These are phyloP conservation scores for Bothrops jararaca DNA, from an alignment of 2,113 vertebrate species.

Conservation along the genomic window DNA sequence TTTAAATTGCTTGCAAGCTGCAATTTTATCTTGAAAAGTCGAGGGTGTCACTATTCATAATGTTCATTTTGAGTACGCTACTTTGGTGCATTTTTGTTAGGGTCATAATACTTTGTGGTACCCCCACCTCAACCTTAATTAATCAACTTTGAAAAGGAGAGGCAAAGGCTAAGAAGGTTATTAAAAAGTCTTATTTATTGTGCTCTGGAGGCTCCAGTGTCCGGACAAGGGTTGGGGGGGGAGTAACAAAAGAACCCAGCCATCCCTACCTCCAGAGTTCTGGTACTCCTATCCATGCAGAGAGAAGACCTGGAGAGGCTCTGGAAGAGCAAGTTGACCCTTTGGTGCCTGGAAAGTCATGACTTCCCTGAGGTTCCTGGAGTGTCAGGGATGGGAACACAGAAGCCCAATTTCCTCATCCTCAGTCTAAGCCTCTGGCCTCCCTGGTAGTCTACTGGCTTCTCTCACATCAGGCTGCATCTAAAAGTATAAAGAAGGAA, in stretches of 20 bases:
- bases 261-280: conserved; percentile 7
- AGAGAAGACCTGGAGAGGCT: not conserved
- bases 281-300: not conserved
- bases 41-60: not conserved
- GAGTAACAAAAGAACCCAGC: not conserved
- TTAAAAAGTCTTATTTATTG: conserved; percentile 12
- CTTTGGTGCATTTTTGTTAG: not conserved
- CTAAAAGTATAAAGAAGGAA: not conserved
- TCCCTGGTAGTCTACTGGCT: not conserved
- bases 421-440: conserved; percentile 2
- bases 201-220: not conserved
- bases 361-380: conserved; percentile 14
- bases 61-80: not conserved
- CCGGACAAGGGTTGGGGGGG: not conserved
- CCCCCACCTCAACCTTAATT: not conserved
- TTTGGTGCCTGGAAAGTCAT: not conserved
- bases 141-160: not conserved
- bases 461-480: not conserved
- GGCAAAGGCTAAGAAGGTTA: not conserved
- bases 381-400: not conserved
- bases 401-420: not conserved
- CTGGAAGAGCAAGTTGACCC: not conserved
- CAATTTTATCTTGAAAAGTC: not conserved
- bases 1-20: not conserved
- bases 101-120: not conserved